These are phyloP conservation scores for Trachelus tabidus DNA, from an alignment of 2,888 invertebrate genomes.

Conservation along the genomic window DNA sequence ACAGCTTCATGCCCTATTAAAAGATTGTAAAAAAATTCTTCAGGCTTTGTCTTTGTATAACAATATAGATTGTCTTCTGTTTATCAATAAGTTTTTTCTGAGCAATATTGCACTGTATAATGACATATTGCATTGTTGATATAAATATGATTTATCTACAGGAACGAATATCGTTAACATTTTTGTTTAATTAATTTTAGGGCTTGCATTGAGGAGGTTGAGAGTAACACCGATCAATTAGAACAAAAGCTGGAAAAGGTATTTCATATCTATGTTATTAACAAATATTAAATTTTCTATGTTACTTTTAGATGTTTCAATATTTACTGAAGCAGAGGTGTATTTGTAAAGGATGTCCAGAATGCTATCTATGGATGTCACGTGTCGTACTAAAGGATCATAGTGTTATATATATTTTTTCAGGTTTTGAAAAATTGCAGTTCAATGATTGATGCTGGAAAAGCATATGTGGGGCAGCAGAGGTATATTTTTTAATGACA, in stretches of 20 bases:
- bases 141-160: conserved; percentile 7
- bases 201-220: conserved; percentile 86
- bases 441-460: conserved; percentile 91
- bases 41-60: background rate
- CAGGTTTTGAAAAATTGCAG: conserved; percentile 86
- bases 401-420: conserved; percentile 33
- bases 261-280: conserved; percentile 18
- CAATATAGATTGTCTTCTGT: background rate
- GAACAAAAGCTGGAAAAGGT: conserved; percentile 93
- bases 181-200: conserved; percentile 66
- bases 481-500: conserved; percentile 72
- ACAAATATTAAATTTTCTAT: background rate
- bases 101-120: background rate
- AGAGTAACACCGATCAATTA: conserved; percentile 86
- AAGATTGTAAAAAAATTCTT: background rate
- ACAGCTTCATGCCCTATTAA: background rate
- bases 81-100: background rate
- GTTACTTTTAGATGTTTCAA: background rate
- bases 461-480: conserved; percentile 91
- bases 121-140: conserved; percentile 8
- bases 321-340: background rate
- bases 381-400: background rate
- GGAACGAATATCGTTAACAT: conserved; percentile 8
- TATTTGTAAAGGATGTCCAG: background rate
- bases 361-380: background rate